Evolutionary conservation across 2,113 vertebrate genomes (phyloP).

Genomic region (Nesogale talazaci): DNA sequence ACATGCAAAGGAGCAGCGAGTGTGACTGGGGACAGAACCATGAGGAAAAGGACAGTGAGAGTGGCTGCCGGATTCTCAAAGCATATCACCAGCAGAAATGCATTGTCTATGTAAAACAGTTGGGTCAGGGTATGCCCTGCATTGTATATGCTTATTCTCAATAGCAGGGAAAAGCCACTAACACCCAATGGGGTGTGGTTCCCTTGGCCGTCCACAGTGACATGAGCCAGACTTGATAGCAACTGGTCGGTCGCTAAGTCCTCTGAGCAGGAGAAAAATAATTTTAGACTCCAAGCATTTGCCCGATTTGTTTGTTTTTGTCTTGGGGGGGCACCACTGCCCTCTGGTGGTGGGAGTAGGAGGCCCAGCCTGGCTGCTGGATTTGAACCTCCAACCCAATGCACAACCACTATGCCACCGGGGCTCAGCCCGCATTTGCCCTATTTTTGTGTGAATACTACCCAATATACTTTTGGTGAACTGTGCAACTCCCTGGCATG

Average conservation of each 20-base stretch:
- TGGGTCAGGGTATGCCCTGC: neutral
- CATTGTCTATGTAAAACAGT: neutral
- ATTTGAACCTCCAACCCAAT: too few relatives aligned
- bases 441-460: too few relatives aligned
- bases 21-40: neutral
- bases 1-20: too few relatives aligned
- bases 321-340: too few relatives aligned
- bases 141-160: neutral
- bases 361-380: too few relatives aligned
- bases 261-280: neutral
- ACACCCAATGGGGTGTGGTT: neutral
- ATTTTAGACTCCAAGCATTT: conserved; percentile 10
- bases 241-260: neutral
- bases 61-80: neutral
- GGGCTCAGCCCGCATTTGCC: too few relatives aligned
- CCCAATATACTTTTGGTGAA: too few relatives aligned
- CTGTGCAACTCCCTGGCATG: too few relatives aligned
- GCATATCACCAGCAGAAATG: neutral
- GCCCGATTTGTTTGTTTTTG: too few relatives aligned
- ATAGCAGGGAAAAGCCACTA: neutral
- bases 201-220: neutral
- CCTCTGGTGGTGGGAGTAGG: too few relatives aligned
- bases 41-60: neutral
- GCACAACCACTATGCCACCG: too few relatives aligned
- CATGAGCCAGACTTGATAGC: neutral